Evolutionary conservation across 2,797 vertebrate genomes (phyloP).

Genomic region (Centropyge bicolor): DNA sequence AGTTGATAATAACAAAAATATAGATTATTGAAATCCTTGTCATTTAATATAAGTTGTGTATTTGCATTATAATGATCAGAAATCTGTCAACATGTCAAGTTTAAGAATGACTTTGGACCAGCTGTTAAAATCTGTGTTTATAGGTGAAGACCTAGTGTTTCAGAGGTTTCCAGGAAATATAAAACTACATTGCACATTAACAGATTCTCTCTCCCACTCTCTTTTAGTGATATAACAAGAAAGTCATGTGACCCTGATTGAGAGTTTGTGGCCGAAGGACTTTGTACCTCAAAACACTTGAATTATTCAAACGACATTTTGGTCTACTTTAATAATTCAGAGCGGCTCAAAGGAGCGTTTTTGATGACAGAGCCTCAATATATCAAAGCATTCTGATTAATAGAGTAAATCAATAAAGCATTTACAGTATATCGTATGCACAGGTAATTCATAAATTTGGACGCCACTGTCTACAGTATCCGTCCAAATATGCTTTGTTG

Average conservation of each 20-base stretch:
- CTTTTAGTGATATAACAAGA: constrained; percentile 23
- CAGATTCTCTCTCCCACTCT: not conserved
- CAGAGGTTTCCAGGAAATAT: not conserved
- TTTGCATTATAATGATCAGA: not conserved
- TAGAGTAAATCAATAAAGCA: constrained; percentile 15
- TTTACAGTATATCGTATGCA: not conserved
- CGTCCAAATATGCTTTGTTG: constrained; percentile 7
- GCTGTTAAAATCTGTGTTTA: not conserved
- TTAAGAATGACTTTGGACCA: not conserved
- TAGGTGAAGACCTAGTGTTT: not conserved
- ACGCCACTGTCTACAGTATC: not conserved
- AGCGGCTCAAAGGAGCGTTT: constrained; percentile 55
- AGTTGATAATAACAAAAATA: not conserved
- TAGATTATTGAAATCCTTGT: not conserved
- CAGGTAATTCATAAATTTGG: constrained; percentile 5
- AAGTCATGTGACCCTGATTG: constrained; percentile 21
- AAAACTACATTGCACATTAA: constrained; percentile 18
- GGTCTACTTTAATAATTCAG: constrained; percentile 78
- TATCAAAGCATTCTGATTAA: constrained; percentile 20
- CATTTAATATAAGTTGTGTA: not conserved
- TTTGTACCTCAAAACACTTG: constrained; percentile 60
- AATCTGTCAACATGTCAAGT: not conserved
- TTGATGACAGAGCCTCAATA: constrained; percentile 45
- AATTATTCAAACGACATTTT: constrained; percentile 81
- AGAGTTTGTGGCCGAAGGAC: constrained; percentile 30